A percentile compares a stretch with the other conserved stretches of the same genome.
phyloP scores from a whole-genome alignment of 2,888 invertebrate species.

The Boloria selene region DNA sequence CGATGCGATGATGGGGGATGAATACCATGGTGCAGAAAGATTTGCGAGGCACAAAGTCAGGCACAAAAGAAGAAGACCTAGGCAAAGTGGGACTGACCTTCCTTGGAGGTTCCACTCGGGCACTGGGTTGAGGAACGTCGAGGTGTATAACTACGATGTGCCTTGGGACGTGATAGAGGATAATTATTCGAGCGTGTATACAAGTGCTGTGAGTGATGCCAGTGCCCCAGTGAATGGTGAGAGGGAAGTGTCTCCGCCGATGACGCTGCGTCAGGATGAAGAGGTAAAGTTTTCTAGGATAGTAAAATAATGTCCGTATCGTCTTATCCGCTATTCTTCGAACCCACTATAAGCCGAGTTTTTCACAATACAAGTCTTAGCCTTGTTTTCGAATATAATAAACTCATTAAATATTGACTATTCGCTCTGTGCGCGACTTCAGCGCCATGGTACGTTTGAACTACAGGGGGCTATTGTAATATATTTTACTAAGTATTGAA shows the following conservation, averaged over 20 bases:
- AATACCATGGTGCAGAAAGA: constrained; percentile 62
- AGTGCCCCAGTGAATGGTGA: constrained; percentile 64
- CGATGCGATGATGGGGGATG: constrained; percentile 73
- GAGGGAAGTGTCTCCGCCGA: constrained; percentile 70
- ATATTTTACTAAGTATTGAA: too few relatives aligned
- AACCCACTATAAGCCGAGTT: too few relatives aligned
- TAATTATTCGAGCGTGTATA: constrained; percentile 55
- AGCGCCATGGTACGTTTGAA: too few relatives aligned
- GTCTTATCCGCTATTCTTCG: too few relatives aligned
- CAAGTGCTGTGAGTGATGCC: constrained; percentile 75
- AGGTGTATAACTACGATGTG: constrained; percentile 78
- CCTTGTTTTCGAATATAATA: too few relatives aligned
- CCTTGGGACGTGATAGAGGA: constrained; percentile 78
- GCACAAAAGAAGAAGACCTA: constrained; percentile 74
- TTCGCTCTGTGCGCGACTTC: too few relatives aligned
- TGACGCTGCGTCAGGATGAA: constrained; percentile 70
- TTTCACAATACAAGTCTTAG: too few relatives aligned
- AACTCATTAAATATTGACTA: too few relatives aligned
- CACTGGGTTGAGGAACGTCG: constrained; percentile 75
- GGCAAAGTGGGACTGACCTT: constrained; percentile 64
- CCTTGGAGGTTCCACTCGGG: constrained; percentile 82
- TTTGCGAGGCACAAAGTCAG: constrained; percentile 74
- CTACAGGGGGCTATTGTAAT: too few relatives aligned
- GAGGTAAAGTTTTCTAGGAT: constrained; percentile 67
- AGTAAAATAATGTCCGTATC: constrained; percentile 53